These are phyloP conservation scores for Oryzias javanicus DNA, from an alignment of 2,113 vertebrate genomes.

Conservation along the genomic window DNA sequence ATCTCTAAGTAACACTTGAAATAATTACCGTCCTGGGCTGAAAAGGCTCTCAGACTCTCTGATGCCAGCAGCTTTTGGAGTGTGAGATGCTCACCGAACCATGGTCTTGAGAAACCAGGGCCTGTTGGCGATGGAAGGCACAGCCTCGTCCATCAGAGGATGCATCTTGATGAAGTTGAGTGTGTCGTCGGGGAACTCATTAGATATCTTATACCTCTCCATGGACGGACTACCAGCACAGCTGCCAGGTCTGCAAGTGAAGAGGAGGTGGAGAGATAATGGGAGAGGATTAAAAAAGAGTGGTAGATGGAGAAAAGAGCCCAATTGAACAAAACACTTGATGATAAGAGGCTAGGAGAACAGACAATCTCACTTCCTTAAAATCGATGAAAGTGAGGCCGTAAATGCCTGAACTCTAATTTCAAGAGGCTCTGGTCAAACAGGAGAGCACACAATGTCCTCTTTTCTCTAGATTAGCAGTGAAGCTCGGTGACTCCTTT, in stretches of 20 bases:
- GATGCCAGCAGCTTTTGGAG: conserved; percentile 19
- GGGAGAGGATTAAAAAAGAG: conserved; percentile 1
- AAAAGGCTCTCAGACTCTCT: conserved; percentile 34
- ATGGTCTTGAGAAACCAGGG: conserved; percentile 98
- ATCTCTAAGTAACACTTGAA: conserved; percentile 53
- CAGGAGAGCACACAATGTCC: conserved; percentile 34
- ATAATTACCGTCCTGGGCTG: conserved; percentile 45
- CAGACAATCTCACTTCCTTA: conserved; percentile 35
- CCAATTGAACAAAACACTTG: conserved; percentile 23
- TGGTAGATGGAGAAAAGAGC: background rate
- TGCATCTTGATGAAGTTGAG: conserved; percentile 99
- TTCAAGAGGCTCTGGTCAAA: conserved; percentile 37
- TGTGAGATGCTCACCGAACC: conserved; percentile 86
- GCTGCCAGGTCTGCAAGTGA: conserved; percentile 84
- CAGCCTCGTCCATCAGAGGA: conserved; percentile 96
- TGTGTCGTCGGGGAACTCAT: conserved; percentile 96
- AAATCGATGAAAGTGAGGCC: conserved; percentile 39
- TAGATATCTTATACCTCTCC: conserved; percentile 91
- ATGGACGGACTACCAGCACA: conserved; percentile 86
- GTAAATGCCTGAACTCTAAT: conserved; percentile 42
- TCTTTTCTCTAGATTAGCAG: conserved; percentile 27
- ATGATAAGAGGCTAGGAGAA: conserved; percentile 9
- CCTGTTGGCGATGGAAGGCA: conserved; percentile 89
- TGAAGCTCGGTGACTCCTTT: conserved; percentile 34
- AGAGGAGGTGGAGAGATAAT: conserved; percentile 20